Evolutionary conservation across 53 echinoderm and acorn worm species (phyloP), one percentile per base, ranked within the genome.

Genomic region (Henricia sp.): DNA sequence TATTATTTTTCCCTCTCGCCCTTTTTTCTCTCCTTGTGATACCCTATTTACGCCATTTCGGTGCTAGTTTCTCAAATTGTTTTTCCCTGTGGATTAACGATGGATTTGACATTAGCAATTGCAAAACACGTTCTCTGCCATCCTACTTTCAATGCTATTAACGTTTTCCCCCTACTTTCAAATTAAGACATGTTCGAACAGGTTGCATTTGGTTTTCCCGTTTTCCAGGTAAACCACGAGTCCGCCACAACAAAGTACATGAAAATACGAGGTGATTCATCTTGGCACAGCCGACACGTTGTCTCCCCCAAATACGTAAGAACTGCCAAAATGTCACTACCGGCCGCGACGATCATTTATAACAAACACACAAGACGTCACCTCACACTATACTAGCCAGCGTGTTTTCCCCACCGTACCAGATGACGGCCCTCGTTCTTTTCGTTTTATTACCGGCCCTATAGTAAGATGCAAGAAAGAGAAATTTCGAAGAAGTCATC

Each of bases 221-320:
- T 38, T 37, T 67, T 67, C 67, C 23, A 37, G 37, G 37, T 67
- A 67, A 39, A 37, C 67, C 38, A 67, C 39, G 19, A 37, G 23
- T 9, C 67, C 37, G 20, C 67, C 4, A 37, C n/a, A 36, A 39
- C 67, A 67, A 39, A 37, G 37, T 36, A 67, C 38, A n/a, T n/a
- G n/a, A n/a, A n/a, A 16, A 67, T 67, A 44, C 6, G 13, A 44
- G 17, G 14, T 59, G 67, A 67, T 38, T 67, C 67, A 67, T 23
- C 67, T 9, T 16, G 3, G 38, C n/a, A 67, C 24, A 37, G 39
- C 44, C 26, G 70, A 48, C 44, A 70, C 28, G 44, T 9, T 43
- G 44, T 48, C 70, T 70, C 42, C 48, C 26, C 19, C 27, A 28
- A 28, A 70, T 70, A 43, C 29, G 3, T 48, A 13, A 68, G n/a